Base-by-base conservation (phyloP, 2,888 invertebrate species). In the Cheilosia scutellata region DNA sequence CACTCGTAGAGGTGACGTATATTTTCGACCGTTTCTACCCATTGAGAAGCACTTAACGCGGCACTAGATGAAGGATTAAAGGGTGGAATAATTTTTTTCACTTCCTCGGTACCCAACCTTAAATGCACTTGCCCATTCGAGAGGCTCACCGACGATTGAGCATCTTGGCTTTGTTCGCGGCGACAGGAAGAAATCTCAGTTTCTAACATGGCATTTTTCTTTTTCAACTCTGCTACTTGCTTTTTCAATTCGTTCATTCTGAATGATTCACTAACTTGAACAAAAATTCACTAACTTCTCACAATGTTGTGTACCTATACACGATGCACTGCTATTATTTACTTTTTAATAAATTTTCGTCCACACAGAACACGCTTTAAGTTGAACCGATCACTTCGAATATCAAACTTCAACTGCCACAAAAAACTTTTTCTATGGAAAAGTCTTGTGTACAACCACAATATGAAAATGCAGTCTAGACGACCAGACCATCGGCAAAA, bases 61-160 rank as follows among this genome's bases (percentile, higher is more conserved):
- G 5, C 42, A 42, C 42, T 5, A 5, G 27, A 13, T 47, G 58
- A 70, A 13, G 70, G 70, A 13, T 70, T 70, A 5, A 70, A 70
- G 4, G 2, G 25, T 2, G 70, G 70, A n/a, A 70, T 33, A 0
- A 47, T 33, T 25, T n/a, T 37, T 37, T 70, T 68, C 6, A 68
- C 5, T 20, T 68, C 55, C 11, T 68, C 68, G 13, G 37, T 65
- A 11, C 51, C 51, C 2, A 65, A 25, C 5, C 37, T 27, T 0
- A 65, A 13, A 55, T 2, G 13, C 0, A n/a, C 1, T 4, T 13
- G 13, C 13, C 42, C 42, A 3, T 13, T 13, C 2, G 42, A 42
- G 5, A 11, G 3, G n/a, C n/a, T 13, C 5, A 31, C 55, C 25
- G 55, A 55, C 9, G 53, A 29, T 13, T 53, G 27, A 4, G 7